phyloP scores from a whole-genome alignment of 2,113 vertebrate species.

The Galbula dea region DNA sequence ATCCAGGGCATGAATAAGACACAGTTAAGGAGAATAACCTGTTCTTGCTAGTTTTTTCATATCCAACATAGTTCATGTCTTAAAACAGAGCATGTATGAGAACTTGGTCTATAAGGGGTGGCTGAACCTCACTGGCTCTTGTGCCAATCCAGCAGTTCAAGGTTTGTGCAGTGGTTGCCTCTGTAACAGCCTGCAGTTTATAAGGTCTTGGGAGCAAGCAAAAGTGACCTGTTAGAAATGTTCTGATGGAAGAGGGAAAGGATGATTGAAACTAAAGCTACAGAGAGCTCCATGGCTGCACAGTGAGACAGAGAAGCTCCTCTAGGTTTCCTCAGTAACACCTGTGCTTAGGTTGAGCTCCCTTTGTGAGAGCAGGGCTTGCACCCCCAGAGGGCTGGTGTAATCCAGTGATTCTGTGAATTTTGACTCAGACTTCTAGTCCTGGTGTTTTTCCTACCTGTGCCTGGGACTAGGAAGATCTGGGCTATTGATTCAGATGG shows the following conservation, averaged over 20 bases:
- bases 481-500: background rate
- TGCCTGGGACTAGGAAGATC: background rate
- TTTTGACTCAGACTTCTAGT: background rate
- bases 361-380: background rate
- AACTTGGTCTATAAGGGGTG: background rate
- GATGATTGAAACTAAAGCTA: background rate
- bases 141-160: background rate
- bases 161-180: background rate
- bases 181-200: background rate
- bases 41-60: background rate
- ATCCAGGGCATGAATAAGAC: background rate
- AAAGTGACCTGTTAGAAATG: background rate
- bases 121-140: background rate
- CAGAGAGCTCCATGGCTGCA: background rate
- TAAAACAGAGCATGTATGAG: background rate
- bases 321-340: background rate
- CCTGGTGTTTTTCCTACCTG: background rate
- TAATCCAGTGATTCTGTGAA: too few relatives aligned
- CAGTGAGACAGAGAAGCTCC: background rate
- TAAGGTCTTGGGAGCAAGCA: background rate
- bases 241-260: background rate
- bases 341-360: background rate
- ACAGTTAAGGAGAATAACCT: background rate
- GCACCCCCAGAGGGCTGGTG: accelerated
- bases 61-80: background rate